phyloP scores from a whole-genome alignment of 2,797 vertebrate genomes.

The Anguilla obscura region DNA sequence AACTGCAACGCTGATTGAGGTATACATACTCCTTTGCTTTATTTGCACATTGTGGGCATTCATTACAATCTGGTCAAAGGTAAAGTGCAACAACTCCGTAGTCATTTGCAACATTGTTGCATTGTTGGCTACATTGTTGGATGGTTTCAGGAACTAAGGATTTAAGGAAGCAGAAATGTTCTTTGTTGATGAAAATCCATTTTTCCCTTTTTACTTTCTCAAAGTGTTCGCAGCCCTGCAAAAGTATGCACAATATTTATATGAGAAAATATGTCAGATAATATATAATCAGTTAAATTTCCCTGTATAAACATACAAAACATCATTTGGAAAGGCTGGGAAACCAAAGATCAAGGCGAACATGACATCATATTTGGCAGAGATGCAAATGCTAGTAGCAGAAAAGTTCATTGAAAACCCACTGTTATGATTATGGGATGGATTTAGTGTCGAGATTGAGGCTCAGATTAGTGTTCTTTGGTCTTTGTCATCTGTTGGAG shows the following conservation, averaged over 20 bases:
- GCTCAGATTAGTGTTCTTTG: not conserved
- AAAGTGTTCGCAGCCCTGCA: not conserved
- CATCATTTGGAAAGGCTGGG: not conserved
- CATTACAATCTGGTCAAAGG: conserved; percentile 60
- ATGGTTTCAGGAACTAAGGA: not conserved
- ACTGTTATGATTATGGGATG: not conserved
- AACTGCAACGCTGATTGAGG: conserved; percentile 40
- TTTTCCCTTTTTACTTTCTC: not conserved
- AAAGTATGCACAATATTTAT: not conserved
- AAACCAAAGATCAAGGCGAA: conserved; percentile 12
- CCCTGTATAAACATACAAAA: not conserved
- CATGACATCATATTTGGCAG: conserved; percentile 21
- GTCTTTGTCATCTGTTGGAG: conserved; percentile 1
- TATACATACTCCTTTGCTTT: conserved; percentile 55
- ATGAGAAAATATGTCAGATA: not conserved
- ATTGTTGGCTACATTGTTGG: not conserved
- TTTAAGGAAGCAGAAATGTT: not conserved
- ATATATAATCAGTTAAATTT: not conserved
- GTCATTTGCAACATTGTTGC: conserved; percentile 52
- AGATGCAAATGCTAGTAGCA: not conserved
- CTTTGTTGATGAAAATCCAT: not conserved
- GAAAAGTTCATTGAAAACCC: not conserved
- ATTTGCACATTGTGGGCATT: not conserved
- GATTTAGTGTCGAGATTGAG: conserved; percentile 11
- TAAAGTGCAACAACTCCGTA: conserved; percentile 53